phyloP scores from a whole-genome alignment of 2,888 invertebrate species.

The Acanthosepion lycidas region DNA sequence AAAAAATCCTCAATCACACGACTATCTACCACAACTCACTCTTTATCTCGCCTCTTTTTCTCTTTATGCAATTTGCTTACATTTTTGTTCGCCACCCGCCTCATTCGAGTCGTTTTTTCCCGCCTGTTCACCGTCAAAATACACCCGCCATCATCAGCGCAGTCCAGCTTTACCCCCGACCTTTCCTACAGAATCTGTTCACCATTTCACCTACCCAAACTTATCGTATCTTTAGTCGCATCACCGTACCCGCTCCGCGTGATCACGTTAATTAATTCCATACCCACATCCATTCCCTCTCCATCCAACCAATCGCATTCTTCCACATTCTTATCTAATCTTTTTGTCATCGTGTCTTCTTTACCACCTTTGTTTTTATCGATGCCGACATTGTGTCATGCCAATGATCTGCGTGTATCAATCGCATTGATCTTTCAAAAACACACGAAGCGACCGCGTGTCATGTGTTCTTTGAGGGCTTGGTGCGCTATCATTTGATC shows the following conservation, averaged over 20 bases:
- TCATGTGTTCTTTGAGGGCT: not conserved
- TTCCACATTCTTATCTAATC: not conserved
- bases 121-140: not conserved
- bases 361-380: not conserved
- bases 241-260: not conserved
- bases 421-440: not conserved
- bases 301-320: not conserved
- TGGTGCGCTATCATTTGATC: not conserved
- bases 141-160: not conserved
- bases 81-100: not conserved
- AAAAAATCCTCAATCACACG: not conserved
- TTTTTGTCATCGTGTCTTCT: not conserved
- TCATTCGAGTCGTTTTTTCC: not conserved
- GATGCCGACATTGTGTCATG: not conserved
- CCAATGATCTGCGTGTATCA: slow-evolving; percentile 1
- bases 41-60: not conserved
- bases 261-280: not conserved
- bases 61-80: not conserved
- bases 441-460: not conserved
- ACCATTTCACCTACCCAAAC: not conserved
- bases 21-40: not conserved
- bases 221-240: not conserved
- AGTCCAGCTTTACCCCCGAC: too few species aligned
- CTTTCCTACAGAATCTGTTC: too few species aligned
- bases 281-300: not conserved